phyloP scores from a whole-genome alignment of 2,797 vertebrate species.

The Phoxinus dragarum region DNA sequence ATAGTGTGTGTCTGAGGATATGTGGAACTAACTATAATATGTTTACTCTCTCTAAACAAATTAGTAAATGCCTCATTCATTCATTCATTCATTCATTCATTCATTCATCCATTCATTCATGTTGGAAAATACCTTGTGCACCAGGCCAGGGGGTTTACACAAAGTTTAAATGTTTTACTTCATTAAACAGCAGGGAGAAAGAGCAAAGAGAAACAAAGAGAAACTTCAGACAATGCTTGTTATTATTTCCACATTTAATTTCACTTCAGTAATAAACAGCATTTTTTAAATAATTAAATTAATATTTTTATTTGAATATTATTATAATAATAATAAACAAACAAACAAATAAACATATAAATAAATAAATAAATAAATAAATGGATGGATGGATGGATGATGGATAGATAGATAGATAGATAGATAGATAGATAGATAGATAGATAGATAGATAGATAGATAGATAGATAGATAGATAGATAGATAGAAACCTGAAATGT shows the following conservation, averaged over 20 bases:
- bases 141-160: not conserved
- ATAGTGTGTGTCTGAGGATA: not conserved
- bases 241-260: not conserved
- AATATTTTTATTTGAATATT: too few species aligned
- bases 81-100: too few species aligned
- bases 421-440: too few species aligned
- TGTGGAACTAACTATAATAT: not conserved
- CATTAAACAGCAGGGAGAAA: not conserved
- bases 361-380: too few species aligned
- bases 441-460: too few species aligned
- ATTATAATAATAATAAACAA: too few species aligned
- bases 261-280: not conserved
- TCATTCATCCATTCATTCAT: not conserved
- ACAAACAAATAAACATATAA: too few species aligned
- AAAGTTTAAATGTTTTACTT: not conserved
- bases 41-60: constrained; percentile 6
- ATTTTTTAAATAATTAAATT: too few species aligned
- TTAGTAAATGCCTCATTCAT: not conserved
- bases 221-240: not conserved
- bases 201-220: not conserved
- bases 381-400: too few species aligned
- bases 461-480: too few species aligned
- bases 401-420: too few species aligned
- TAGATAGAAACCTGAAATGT: too few species aligned
- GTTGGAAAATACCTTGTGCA: not conserved